Base-by-base conservation (phyloP, 64 coral and sea anemone genomes). In the Montipora capricornis region DNA sequence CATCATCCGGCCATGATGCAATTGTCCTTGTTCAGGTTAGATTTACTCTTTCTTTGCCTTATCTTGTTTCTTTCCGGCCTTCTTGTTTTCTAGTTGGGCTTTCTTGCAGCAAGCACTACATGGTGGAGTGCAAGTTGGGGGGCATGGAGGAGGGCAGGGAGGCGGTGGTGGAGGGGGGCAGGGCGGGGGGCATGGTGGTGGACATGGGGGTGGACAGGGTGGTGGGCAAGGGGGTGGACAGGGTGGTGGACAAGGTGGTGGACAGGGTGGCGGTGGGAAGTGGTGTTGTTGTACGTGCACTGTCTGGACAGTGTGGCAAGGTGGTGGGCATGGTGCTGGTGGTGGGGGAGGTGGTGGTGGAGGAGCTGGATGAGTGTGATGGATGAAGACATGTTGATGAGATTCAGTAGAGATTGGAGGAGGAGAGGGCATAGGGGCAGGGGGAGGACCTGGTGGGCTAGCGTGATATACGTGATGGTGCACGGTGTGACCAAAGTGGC, bases 361-460 rank as follows among this genome's bases (percentile, higher is more conserved):
- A 17, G 95, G 92, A 85, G 80, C 95, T 3, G 95, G 95, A 49
- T 96, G 95, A 3, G 57, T 73, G 10, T 94, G 49, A 73, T 96
- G 95, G 29, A 50, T 69, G 17, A 94, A 91, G 50, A 94, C 88
- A 24, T 96, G 92, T 59, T 87, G 87, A 16, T 96, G 95, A 4
- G 71, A 76, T n/a, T 90, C 51, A 68, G 90, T 47, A 4, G 67
- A 12, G 84, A 74, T 89, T 37, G 95, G 95, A 53, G 95, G 95
- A 87, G 95, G 95, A 64, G 95, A 88, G 20, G 95, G 95, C 95
- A 96, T 96, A 8, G 95, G 95, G 8, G 84, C 74, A 82, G 95
- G 95, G 49, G 95, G 95, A 3, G 95, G 95, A 8, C 88, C 92
- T 68, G 95, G 91, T 26, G 95, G 95, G 68, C 92, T 89, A 9